phyloP scores from a whole-genome alignment of 2,113 vertebrate species.

The Hippolais icterina region DNA sequence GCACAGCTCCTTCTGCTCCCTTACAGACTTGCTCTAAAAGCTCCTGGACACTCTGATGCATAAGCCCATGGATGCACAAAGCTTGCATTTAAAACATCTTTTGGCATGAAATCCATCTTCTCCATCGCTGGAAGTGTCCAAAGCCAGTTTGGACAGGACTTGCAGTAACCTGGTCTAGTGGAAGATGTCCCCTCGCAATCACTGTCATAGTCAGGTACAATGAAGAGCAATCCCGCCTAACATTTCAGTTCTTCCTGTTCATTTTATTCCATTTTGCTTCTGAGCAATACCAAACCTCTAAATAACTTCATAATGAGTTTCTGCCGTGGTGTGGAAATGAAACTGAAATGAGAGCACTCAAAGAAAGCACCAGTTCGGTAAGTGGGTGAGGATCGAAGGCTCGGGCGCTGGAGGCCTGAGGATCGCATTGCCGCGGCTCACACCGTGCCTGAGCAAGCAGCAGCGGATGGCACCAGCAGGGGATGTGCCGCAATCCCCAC shows the following conservation, averaged over 20 bases:
- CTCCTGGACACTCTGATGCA: no score
- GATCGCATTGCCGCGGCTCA: neutral
- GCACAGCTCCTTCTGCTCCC: neutral
- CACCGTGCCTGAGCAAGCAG: neutral
- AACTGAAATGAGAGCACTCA: neutral
- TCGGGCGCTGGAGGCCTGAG: neutral
- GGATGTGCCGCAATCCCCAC: neutral
- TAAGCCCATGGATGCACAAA: neutral
- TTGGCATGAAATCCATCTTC: neutral
- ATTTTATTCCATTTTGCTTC: neutral
- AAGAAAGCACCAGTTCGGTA: neutral
- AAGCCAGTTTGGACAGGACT: neutral
- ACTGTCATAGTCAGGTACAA: neutral
- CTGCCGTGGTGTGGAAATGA: neutral
- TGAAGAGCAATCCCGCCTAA: neutral
- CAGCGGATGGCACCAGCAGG: neutral
- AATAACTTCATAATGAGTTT: neutral
- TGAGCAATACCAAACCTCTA: neutral
- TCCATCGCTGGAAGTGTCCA: neutral
- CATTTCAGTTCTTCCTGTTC: neutral
- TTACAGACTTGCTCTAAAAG: neutral
- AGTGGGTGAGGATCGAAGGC: neutral
- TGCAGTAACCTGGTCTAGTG: neutral
- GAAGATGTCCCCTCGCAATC: fast-evolving
- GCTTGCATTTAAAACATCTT: neutral